Evolutionary conservation across 2,888 invertebrate genomes (phyloP).

Genomic region (Drosophila sordidula): DNA sequence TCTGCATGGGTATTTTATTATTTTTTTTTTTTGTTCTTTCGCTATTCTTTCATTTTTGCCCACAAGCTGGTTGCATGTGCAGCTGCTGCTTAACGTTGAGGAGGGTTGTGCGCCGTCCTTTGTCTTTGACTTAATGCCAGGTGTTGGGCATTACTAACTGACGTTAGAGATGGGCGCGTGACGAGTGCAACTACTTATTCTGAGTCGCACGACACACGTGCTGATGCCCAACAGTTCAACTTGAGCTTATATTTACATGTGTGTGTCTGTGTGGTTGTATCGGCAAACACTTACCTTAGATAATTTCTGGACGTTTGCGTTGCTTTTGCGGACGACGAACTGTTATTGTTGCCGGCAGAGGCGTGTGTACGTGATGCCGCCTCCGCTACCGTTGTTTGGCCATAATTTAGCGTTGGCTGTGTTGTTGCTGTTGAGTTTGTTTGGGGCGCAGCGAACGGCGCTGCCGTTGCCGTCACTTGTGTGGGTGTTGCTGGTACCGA

Average conservation of each 20-base stretch:
- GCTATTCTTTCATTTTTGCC: slow-evolving; percentile 12
- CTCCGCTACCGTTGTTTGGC: slow-evolving; percentile 62
- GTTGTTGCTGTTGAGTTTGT: slow-evolving; percentile 48
- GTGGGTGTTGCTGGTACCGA: slow-evolving; percentile 85
- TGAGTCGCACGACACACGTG: slow-evolving; percentile 36
- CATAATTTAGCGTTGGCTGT: slow-evolving; percentile 53
- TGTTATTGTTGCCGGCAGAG: slow-evolving; percentile 61
- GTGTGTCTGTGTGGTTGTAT: slow-evolving; percentile 9
- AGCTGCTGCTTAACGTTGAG: slow-evolving; percentile 34
- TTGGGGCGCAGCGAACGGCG: slow-evolving; percentile 48
- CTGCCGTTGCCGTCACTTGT: slow-evolving; percentile 47
- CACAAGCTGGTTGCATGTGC: slow-evolving; percentile 36
- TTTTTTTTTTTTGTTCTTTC: neutral
- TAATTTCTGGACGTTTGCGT: slow-evolving; percentile 83
- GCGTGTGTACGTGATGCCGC: slow-evolving; percentile 66
- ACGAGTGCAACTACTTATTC: neutral
- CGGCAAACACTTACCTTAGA: slow-evolving; percentile 82
- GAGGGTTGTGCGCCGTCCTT: slow-evolving; percentile 27
- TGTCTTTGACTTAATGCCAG: slow-evolving; percentile 58
- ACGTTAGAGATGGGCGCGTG: slow-evolving; percentile 40
- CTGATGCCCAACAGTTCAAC: slow-evolving; percentile 20
- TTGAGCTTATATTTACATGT: slow-evolving; percentile 6
- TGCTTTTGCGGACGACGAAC: slow-evolving; percentile 77
- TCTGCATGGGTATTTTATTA: slow-evolving; percentile 15
- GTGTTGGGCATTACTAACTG: slow-evolving; percentile 41